Base-by-base conservation (phyloP, 2,797 vertebrate species). In the Neopelma chrysocephalum region DNA sequence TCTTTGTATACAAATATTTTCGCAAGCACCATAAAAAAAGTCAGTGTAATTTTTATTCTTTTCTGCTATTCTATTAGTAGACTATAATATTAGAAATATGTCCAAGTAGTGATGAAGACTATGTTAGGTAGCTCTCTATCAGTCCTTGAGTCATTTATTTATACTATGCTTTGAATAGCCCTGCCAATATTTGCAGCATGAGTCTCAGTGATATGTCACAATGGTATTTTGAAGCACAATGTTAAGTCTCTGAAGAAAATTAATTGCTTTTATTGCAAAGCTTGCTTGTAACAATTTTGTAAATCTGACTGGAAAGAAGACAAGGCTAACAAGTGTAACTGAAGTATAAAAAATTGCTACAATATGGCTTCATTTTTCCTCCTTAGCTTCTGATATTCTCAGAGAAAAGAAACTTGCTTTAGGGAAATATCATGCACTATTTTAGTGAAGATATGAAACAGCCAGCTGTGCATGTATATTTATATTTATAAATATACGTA, bases 131-230 rank as follows among this genome's bases (percentile, higher is more conserved):
- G 48, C 45, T 58, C 29, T 82, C 76, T 26, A 45, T 94, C 91
- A 94, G 62, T 93, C 64, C 89, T 61, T 60, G 43, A 78, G n/a
- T 71, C 6, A 82, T 92, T 87, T 92, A 90, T 95, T 97, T 96
- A 81, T 34, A 21, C 61, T 84, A 56, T 76, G 40, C 54, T 82
- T 96, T 87, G 42, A 89, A 92, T 76, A 88, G 60, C 53, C 34
- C 71, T 91, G n/a, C 22, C 79, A 94, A 48, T 60, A 86, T 87
- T 94, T 92, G 60, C 66, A 96, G 82, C 62, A 84, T 57, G 13
- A 93, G 29, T 53, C 82, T 95, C 53, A 84, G 65, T 87, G 82
- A 82, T 85, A 82, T 71, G 56, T 56, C 92, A 93, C 36, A 91
- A 75, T 62, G 47, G 66, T 94, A 48, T 85, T 95, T 93, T 79